These are phyloP conservation scores for Orchesella flavescens DNA, from an alignment of 2,888 invertebrate species.

Conservation along the genomic window DNA sequence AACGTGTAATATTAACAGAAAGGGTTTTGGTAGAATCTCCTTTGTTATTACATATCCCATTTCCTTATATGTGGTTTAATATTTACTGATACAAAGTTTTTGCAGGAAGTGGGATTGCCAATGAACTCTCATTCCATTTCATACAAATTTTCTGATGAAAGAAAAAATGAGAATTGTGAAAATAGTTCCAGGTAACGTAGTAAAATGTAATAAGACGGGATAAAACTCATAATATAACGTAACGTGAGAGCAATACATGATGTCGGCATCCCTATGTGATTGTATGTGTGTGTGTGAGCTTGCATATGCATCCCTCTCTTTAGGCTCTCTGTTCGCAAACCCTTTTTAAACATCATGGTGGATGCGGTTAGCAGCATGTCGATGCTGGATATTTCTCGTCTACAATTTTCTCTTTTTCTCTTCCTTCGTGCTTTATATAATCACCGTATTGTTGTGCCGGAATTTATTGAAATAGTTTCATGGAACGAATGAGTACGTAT, in stretches of 20 bases:
- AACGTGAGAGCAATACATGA: conserved; percentile 4
- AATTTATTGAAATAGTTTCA: conserved; percentile 59
- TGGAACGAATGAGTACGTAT: conserved; percentile 27
- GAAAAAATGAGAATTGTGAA: neutral
- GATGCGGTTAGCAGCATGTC: conserved; percentile 33
- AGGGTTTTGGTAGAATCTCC: neutral
- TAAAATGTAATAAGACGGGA: conserved; percentile 4
- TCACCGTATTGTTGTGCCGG: conserved; percentile 45
- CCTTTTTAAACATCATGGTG: neutral
- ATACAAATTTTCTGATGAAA: conserved; percentile 21
- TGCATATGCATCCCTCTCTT: neutral
- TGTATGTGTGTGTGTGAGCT: neutral
- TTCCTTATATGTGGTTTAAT: conserved; percentile 19
- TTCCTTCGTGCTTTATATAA: conserved; percentile 33
- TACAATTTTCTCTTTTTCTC: conserved; percentile 23
- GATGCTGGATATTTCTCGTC: conserved; percentile 25
- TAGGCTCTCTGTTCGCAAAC: neutral
- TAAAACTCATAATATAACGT: neutral
- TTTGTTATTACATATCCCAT: conserved; percentile 13
- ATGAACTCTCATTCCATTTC: conserved; percentile 7
- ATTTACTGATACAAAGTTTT: conserved; percentile 3
- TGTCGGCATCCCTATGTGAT: neutral
- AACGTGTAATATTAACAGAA: neutral
- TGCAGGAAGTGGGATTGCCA: conserved; percentile 17
- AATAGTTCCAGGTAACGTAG: neutral